Evolutionary conservation across 1,140 invertebrate species (phyloP).

Genomic region (Oncopeltus fasciatus): DNA sequence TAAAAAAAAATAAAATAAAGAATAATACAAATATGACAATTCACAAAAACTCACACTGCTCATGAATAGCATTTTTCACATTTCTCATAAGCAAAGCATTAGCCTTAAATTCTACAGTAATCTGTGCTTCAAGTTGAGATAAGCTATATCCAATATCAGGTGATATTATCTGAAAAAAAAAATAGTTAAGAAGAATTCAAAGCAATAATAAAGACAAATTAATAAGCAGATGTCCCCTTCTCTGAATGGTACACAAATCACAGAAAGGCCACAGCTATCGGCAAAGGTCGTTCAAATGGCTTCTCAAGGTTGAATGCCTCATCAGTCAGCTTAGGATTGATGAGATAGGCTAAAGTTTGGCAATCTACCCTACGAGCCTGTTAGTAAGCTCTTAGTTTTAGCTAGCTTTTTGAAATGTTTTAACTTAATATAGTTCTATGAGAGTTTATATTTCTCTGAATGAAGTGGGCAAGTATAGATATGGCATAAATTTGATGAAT

Average conservation of each 20-base stretch:
- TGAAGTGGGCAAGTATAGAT: too few species aligned
- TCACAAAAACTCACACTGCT: slow-evolving; percentile 6
- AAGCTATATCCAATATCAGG: slow-evolving; percentile 1
- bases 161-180: slow-evolving; percentile 1
- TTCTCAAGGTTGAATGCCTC: too few species aligned
- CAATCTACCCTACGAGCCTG: too few species aligned
- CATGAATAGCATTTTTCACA: slow-evolving; percentile 10
- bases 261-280: not conserved
- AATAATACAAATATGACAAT: not conserved
- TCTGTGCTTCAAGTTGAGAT: slow-evolving; percentile 8
- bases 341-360: too few species aligned
- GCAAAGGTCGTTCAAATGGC: not conserved
- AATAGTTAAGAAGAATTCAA: not conserved
- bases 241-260: not conserved
- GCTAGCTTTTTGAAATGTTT: too few species aligned
- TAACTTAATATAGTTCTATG: too few species aligned
- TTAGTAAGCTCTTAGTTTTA: too few species aligned
- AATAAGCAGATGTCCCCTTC: not conserved
- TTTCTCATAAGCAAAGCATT: slow-evolving; percentile 12
- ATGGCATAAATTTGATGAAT: too few species aligned
- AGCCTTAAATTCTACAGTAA: slow-evolving; percentile 16
- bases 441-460: too few species aligned
- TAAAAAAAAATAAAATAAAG: not conserved
- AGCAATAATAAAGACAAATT: not conserved
- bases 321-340: too few species aligned